These are phyloP conservation scores for Microvelia longipes DNA, from an alignment of 1,140 invertebrate genomes.

Conservation along the genomic window DNA sequence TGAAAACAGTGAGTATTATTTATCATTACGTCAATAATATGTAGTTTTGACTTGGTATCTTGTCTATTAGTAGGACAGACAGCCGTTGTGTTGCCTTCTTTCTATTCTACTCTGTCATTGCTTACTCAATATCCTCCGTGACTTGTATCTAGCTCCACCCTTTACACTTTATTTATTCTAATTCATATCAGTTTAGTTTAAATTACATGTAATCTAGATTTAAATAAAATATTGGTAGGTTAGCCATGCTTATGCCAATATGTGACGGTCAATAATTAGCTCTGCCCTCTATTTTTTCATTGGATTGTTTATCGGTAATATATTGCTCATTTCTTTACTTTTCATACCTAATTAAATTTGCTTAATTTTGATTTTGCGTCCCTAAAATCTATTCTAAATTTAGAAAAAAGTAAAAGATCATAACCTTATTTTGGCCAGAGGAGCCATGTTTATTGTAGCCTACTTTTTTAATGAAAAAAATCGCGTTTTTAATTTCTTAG, in stretches of 20 bases:
- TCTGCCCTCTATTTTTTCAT: not conserved
- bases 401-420: conserved; percentile 17
- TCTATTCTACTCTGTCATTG: too few relatives aligned
- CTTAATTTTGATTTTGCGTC: too few relatives aligned
- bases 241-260: not conserved
- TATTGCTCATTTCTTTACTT: not conserved
- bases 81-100: too few relatives aligned
- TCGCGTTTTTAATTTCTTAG: not conserved
- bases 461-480: conserved; percentile 9
- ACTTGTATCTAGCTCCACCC: too few relatives aligned
- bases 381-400: conserved; percentile 15
- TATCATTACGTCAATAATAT: too few relatives aligned
- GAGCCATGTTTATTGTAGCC: conserved; percentile 19
- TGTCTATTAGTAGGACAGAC: too few relatives aligned
- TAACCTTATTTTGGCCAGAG: conserved; percentile 16
- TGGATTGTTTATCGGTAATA: not conserved
- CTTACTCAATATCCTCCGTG: too few relatives aligned
- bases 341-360: too few relatives aligned
- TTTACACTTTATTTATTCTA: too few relatives aligned
- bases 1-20: not conserved
- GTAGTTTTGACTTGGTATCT: conserved; percentile 3
- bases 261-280: not conserved
- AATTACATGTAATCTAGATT: too few relatives aligned
- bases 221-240: not conserved
- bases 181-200: too few relatives aligned